Base-by-base conservation (phyloP, 2,797 vertebrate species). In the Myotis myotis region DNA sequence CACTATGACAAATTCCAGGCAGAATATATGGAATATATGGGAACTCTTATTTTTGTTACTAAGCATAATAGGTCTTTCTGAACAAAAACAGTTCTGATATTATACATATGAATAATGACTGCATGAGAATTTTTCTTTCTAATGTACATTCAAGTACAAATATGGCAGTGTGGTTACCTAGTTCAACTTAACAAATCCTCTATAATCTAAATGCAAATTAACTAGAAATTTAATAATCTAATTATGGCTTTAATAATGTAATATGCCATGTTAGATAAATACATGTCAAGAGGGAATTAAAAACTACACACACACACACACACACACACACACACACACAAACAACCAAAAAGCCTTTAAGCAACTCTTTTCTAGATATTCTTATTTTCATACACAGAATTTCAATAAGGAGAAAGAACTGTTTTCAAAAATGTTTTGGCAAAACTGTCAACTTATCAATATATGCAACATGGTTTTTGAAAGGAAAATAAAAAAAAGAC, bases 41-140 rank as follows among this genome's bases (percentile, higher is more conserved):
- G 96, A 96, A 85, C 49, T 33, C 79, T 95, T 97, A 97, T 96
- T 95, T 98, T 97, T 96, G 90, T 94, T 97, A 92, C 55, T 87
- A 93, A 76, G 81, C 75, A 87, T 96, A 97, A 97, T 75, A 97
- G 94, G 70, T 64, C 87, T 97, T 97, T 96, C 55, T 93, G 81
- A 97, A 97, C 53, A 97, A 93, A 97, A 95, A 97, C 91, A 96
- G 70, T 92, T 96, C 87, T 85, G 87, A 95, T 96, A 93, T 64
- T 79, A 89, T 10, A 91, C 11, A 80, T 51, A 94, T 41, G 89
- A 97, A 86, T 94, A 94, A 87, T 47, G 51, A 96, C 1, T 78
- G 47, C 12, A 88, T 76, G 66, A 96, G 87, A 96, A 96, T 97
- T 97, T 95, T 95, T 93, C 41, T 93, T 96, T 93, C 86, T 87